phyloP scores from a whole-genome alignment of 2,113 vertebrate species.

The Syngnathus typhle region DNA sequence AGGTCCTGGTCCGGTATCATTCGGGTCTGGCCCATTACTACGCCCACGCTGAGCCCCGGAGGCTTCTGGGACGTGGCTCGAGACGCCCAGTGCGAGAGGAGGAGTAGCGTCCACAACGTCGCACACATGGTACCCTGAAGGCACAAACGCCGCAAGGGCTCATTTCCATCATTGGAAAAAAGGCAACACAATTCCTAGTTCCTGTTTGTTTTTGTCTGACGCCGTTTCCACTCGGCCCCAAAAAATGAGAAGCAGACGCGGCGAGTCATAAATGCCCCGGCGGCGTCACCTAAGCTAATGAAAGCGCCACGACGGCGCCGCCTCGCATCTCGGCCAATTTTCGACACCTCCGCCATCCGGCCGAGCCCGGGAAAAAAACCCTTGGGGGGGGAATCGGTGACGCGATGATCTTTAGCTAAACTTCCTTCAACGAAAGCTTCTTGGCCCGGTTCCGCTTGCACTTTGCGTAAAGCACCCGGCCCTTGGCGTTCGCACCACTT shows the following conservation, averaged over 20 bases:
- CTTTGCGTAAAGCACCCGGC: slow-evolving; percentile 50
- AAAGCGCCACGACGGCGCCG: slow-evolving; percentile 53
- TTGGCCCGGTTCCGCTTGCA: slow-evolving; percentile 10
- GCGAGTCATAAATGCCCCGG: slow-evolving; percentile 45
- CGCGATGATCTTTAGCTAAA: neutral
- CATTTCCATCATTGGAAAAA: neutral
- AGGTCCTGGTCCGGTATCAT: slow-evolving; percentile 79
- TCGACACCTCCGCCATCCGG: slow-evolving; percentile 54
- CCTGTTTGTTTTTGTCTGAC: neutral
- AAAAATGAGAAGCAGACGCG: slow-evolving; percentile 46
- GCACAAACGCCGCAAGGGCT: slow-evolving; percentile 3
- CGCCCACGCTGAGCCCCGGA: slow-evolving; percentile 84
- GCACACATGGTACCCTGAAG: slow-evolving; percentile 75
- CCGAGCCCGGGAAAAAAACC: slow-evolving; percentile 51
- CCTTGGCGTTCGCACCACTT: slow-evolving; percentile 61
- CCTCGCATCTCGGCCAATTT: slow-evolving; percentile 58
- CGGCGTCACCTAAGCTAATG: slow-evolving; percentile 57
- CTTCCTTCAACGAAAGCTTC: neutral
- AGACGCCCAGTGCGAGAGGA: slow-evolving; percentile 76
- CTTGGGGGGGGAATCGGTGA: neutral
- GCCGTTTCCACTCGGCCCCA: slow-evolving; percentile 9
- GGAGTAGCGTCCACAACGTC: slow-evolving; percentile 81
- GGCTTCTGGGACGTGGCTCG: slow-evolving; percentile 78
- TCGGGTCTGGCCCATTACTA: slow-evolving; percentile 86
- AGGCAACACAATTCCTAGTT: neutral